Evolutionary conservation across 2,888 invertebrate genomes (phyloP), one percentile per base, ranked within the genome.

Genomic region (Microplitis deprimator): DNA sequence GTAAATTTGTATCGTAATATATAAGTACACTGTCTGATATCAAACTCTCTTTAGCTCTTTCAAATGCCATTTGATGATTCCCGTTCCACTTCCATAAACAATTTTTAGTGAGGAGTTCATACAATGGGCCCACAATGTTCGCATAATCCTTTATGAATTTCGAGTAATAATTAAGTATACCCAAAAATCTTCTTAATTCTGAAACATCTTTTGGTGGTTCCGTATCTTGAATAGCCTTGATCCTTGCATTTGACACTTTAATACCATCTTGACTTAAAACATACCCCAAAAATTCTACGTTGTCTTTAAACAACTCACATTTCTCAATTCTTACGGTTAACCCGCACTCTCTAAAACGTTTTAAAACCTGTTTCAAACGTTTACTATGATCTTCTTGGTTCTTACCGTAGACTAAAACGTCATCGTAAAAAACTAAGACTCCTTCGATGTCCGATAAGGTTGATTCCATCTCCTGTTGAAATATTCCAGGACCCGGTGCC

Each of bases 241-340:
- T 29, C 50, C 62, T 71, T 6, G 73, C 75, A 10, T 70, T 64
- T 0, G 76, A 59, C 8, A 74, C 61, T n/a, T 68, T 39, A 38
- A 73, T 70, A 17, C 80, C 80, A 1, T 76, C 20, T 6, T 41
- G 17, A 20, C 73, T 74, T 13, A 82, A 5, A 8, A 73, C 60
- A 38, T 78, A 79, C 6, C 81, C 82, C 38, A 82, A 71, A 69
- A 80, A 83, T 40, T 77, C 39, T 10, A 79, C 20, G 1, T 29
- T 41, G 1, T 68, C 4, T 16, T 75, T 68, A 5, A 76, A 72
- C n/a, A 79, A 82, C 69, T 76, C 79, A 80, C 86, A 87, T 77
- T 87, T 87, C 13, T 81, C 76, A 39, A 72, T 71, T 69, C 84
- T 84, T 1, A 84, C 73, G 5, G 84, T 84, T 8, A 75, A 68